These are phyloP conservation scores for Cosmorhoe ocellata DNA, from an alignment of 2,888 invertebrate genomes.

Conservation along the genomic window DNA sequence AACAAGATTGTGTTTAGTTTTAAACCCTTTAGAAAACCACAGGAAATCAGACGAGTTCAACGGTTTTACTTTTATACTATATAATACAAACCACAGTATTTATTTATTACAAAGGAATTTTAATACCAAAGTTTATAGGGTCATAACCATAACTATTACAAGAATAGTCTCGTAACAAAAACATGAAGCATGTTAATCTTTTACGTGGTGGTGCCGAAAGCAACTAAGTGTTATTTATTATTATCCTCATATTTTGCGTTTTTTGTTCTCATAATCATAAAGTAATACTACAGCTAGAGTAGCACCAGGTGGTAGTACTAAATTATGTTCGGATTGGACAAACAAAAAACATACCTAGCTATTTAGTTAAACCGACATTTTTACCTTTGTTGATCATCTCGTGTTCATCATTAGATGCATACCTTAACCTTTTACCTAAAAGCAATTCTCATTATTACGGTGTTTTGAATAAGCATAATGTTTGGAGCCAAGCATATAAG, in stretches of 20 bases:
- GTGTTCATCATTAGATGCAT: too few relatives aligned
- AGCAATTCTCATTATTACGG: slow-evolving; percentile 30
- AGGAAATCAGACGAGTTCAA: slow-evolving; percentile 3
- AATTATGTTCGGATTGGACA: slow-evolving; percentile 50
- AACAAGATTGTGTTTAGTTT: not conserved
- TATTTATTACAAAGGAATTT: slow-evolving; percentile 16
- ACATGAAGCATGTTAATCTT: slow-evolving; percentile 42
- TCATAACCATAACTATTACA: slow-evolving; percentile 21
- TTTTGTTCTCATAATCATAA: slow-evolving; percentile 57
- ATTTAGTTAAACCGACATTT: not conserved
- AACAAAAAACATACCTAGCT: slow-evolving; percentile 6
- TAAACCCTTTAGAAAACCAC: not conserved
- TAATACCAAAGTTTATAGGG: slow-evolving; percentile 24
- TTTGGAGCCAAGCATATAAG: slow-evolving; percentile 25
- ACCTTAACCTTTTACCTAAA: not conserved
- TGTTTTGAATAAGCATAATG: slow-evolving; percentile 24
- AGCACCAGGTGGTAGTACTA: slow-evolving; percentile 61
- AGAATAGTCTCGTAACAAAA: slow-evolving; percentile 12
- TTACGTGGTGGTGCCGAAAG: slow-evolving; percentile 51
- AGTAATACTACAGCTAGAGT: slow-evolving; percentile 50
- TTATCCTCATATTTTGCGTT: slow-evolving; percentile 45
- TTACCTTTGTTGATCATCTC: too few relatives aligned
- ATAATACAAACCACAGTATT: slow-evolving; percentile 4
- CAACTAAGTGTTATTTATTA: slow-evolving; percentile 57
- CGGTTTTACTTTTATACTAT: not conserved